These are phyloP conservation scores for Eumacrocentrus americanus DNA, from an alignment of 2,888 invertebrate genomes.

Conservation along the genomic window DNA sequence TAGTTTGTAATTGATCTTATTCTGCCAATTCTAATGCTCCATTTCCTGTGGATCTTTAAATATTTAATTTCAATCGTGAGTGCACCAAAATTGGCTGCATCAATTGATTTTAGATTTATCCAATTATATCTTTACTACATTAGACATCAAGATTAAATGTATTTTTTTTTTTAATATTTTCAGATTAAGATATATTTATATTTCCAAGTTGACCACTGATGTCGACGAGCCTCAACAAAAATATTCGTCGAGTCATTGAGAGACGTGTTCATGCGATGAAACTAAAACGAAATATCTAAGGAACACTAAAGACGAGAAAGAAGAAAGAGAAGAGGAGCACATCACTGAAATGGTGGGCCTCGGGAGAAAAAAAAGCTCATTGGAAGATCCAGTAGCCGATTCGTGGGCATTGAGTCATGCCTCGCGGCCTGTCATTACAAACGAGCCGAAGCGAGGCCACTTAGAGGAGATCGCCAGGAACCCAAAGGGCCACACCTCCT, in stretches of 20 bases:
- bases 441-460: conserved; percentile 42
- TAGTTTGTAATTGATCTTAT: too few relatives aligned
- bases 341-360: background rate
- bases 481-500: conserved; percentile 9
- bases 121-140: too few relatives aligned
- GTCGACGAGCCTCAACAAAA: background rate
- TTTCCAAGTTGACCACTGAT: background rate
- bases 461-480: conserved; percentile 34
- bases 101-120: too few relatives aligned
- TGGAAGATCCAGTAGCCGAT: conserved; percentile 43
- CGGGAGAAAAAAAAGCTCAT: background rate
- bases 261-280: conserved; percentile 2
- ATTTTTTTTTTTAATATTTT: too few relatives aligned
- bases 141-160: too few relatives aligned
- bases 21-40: too few relatives aligned
- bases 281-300: conserved; percentile 11
- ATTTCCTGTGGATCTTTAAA: too few relatives aligned
- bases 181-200: background rate
- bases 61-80: too few relatives aligned
- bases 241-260: conserved; percentile 4
- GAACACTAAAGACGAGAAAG: conserved; percentile 13
- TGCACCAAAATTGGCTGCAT: too few relatives aligned
- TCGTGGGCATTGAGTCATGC: conserved; percentile 45
- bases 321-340: conserved; percentile 8
- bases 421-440: conserved; percentile 47